Evolutionary conservation across 2,113 vertebrate species (phyloP).

Genomic region (Cryptotis parvus): DNA sequence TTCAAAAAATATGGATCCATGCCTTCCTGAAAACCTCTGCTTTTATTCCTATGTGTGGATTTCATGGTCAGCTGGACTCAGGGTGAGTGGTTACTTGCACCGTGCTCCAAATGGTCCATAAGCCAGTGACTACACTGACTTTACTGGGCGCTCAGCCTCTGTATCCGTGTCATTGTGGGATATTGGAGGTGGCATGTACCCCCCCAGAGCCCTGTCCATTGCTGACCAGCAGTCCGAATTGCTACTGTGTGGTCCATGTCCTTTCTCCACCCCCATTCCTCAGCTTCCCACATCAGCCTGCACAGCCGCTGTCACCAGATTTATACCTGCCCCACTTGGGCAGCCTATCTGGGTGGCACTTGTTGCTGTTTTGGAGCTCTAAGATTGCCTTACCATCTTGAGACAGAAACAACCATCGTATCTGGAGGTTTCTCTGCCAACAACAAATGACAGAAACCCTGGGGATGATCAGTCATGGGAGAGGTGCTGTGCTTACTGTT

Average conservation of each 20-base stretch:
- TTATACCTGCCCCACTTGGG: background rate
- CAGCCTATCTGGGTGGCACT: background rate
- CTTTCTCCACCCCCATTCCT: background rate
- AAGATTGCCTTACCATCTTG: background rate
- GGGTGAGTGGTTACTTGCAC: fast-evolving
- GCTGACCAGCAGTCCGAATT: background rate
- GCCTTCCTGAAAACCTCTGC: background rate
- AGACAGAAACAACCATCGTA: background rate
- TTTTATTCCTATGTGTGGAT: background rate
- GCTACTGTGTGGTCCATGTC: background rate
- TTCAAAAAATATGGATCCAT: background rate
- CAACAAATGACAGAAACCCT: background rate
- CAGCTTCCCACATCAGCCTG: background rate
- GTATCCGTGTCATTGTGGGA: background rate
- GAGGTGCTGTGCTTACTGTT: background rate
- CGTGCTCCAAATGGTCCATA: background rate
- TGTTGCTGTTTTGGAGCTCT: background rate
- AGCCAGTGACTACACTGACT: background rate
- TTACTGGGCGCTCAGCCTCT: too few relatives aligned
- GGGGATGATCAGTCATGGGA: background rate
- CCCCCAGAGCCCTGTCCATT: background rate
- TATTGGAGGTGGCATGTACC: background rate
- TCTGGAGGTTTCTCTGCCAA: background rate
- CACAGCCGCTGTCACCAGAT: background rate
- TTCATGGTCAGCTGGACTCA: background rate